Evolutionary conservation across 2,888 invertebrate genomes (phyloP), one percentile per base, ranked within the genome.

Genomic region (Emmelina monodactyla): DNA sequence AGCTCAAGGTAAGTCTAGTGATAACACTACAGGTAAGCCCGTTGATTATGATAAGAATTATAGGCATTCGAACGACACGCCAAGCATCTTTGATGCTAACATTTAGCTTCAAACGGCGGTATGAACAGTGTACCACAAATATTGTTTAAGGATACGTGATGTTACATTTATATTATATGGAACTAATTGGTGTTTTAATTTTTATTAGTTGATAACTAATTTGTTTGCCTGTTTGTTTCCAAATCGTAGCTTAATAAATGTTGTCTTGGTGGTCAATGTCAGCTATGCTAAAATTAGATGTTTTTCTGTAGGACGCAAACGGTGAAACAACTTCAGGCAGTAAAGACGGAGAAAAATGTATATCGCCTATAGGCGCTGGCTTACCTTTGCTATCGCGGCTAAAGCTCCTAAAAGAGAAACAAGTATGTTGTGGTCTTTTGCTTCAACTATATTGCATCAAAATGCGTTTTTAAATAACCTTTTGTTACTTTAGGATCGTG

Each of bases 331-430:
- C 68, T 1, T 69, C 70, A 4, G 75, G 68, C 12, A 64, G 56
- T 37, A 82, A 80, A 50, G 86, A 87, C 45, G 66, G 59, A 16
- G 84, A 83, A 37, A 86, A 86, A 50, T 79, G 84, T 30, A 81
- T 83, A 36, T 90, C 90, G 33, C 90, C 91, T 0, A 83, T 93
- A 40, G 93, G 93, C 28, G 93, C 92, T 3, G 94, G 94, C 1
- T 69, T 93, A 35, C 94, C 93, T 0, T 67, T 94, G 15, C 68
- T 94, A 6, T 87, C 91, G 28, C 79, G 93, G 37, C 70, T 94
- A 33, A 87, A 91, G 52, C 71, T 93, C 29, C 82, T 94, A 0
- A 92, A 92, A 63, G 92, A 94, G 61, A 92, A 92, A 64, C 92
- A 93, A 71, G 89, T 88, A 49, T 38, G 33, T 37, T 2, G 9